Percentiles rank a stretch among this genome's conserved stretches.
phyloP scores from a whole-genome alignment of 2,797 vertebrate genomes.

The Rhabdomys pumilio region DNA sequence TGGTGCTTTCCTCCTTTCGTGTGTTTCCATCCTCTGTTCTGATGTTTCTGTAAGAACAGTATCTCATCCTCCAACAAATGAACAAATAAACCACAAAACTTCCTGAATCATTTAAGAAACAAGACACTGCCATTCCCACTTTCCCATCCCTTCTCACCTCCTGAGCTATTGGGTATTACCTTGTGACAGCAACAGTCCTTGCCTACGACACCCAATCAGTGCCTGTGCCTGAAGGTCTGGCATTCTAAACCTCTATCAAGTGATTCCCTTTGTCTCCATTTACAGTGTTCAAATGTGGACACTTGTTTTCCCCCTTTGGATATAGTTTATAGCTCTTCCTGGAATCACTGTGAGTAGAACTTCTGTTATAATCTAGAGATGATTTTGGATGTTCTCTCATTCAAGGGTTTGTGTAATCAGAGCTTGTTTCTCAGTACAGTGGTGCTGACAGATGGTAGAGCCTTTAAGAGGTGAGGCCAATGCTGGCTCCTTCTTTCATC shows the following conservation, averaged over 20 bases:
- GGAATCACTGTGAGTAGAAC: background rate
- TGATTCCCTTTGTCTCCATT: background rate
- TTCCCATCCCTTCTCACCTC: background rate
- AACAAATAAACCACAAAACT: background rate
- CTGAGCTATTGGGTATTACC: too few relatives aligned
- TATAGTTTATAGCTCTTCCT: background rate
- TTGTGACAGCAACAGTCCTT: background rate
- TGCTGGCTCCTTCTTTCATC: background rate
- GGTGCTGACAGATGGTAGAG: background rate
- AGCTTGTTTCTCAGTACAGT: background rate
- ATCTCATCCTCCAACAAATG: background rate
- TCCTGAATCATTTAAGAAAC: background rate
- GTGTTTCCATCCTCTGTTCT: background rate
- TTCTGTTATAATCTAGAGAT: background rate
- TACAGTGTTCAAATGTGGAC: background rate
- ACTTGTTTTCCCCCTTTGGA: background rate
- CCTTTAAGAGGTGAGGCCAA: background rate
- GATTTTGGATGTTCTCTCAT: background rate
- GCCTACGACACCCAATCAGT: background rate
- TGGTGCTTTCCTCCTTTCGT: background rate
- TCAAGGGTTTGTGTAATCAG: background rate
- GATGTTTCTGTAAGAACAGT: background rate
- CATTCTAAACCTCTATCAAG: background rate
- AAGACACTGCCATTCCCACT: background rate
- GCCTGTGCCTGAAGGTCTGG: background rate